Percentiles rank a stretch among this genome's conserved stretches.
phyloP scores from a whole-genome alignment of 2,797 vertebrate genomes.

The Sylvia borin region DNA sequence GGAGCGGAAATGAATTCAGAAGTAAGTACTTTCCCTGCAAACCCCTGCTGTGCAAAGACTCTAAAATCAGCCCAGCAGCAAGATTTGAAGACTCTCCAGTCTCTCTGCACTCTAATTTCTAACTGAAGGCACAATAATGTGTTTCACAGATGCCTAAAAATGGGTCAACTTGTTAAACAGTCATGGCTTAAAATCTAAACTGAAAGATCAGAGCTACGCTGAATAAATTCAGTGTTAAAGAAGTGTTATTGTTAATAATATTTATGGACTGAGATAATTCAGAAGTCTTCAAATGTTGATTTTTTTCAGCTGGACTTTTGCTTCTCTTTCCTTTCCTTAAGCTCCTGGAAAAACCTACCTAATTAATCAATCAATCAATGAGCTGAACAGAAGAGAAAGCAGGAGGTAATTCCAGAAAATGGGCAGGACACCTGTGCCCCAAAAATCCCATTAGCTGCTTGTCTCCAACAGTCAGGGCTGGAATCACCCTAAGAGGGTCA shows the following conservation, averaged over 20 bases:
- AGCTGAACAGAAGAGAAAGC: not conserved
- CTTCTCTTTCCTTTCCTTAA: not conserved
- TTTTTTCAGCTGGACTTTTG: not conserved
- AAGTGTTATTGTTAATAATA: not conserved
- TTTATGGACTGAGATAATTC: not conserved
- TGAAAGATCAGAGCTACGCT: not conserved
- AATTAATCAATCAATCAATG: not conserved
- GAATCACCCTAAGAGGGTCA: not conserved
- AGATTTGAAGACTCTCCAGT: not conserved
- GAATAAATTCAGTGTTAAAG: not conserved
- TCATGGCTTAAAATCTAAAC: not conserved
- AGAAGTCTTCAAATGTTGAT: not conserved
- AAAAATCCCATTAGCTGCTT: conserved; percentile 17
- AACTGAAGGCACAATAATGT: not conserved
- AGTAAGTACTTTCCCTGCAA: conserved; percentile 21
- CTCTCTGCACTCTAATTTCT: conserved; percentile 18
- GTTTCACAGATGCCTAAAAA: conserved; percentile 35
- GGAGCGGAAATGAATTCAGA: not conserved
- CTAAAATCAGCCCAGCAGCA: not conserved
- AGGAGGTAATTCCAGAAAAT: not conserved
- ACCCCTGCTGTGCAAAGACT: not conserved
- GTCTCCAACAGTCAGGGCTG: not conserved
- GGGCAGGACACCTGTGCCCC: not conserved
- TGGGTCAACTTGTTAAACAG: not conserved
- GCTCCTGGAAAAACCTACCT: not conserved